Evolutionary conservation across 2,113 vertebrate species (phyloP), one percentile per base, ranked within the genome.

Genomic region (Speoplatyrhinus poulsoni): DNA sequence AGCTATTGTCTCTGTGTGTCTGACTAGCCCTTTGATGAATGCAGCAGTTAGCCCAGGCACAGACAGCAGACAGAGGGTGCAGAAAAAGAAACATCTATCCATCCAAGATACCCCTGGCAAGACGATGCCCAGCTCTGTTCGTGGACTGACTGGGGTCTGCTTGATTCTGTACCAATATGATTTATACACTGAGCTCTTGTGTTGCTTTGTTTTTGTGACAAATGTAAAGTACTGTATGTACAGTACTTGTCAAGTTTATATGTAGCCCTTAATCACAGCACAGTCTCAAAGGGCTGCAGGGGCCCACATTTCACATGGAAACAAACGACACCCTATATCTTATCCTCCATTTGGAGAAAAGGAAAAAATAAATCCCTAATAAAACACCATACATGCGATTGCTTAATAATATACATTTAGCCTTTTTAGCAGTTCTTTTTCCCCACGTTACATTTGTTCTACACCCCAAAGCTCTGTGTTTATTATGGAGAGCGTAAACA

Each of bases 21-120:
- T 85, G 84, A 85, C 76, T 62, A 77, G 73, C 75, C 74, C 78
- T 87, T 85, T 87, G 89, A 85, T 84, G 87, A 92, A 92, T 82
- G 84, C 83, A 85, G 80, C 82, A 67, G 80, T 82, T 90, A 86
- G 81, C 75, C 10, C n/a, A 73, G 84, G 77, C 88, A 82, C 83
- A 87, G 77, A 84, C 81, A 68, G 62, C 67, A 80, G 80, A 80
- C 82, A 75, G 69, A 72, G 79, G 71, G 59, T 70, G 75, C 64
- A 72, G 76, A 87, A 75, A 85, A 62, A 60, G 19, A 75, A 69
- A 62, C 61, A 79, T 70, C 77, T 73, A 67, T 82, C 72, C 80
- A 68, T 76, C 60, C 67, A 70, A 58, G 32, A 66, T 26, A 67
- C 47, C 60, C 53, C 64, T 67, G 36, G 52, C 66, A 74, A 49